These are phyloP conservation scores for Anastrepha obliqua DNA, from an alignment of 1,140 invertebrate species.

Conservation along the genomic window DNA sequence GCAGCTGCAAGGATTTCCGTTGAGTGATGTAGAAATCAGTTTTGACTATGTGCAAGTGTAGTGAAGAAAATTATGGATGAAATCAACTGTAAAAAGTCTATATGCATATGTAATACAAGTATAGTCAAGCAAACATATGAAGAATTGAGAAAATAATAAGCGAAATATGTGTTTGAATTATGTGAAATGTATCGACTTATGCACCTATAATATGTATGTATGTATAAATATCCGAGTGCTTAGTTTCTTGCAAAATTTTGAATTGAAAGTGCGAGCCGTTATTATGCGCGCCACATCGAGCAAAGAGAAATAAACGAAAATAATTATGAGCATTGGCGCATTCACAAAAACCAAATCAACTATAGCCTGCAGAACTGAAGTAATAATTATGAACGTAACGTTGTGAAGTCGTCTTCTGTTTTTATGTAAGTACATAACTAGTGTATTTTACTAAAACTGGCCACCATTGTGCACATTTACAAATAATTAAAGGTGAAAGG, in stretches of 20 bases:
- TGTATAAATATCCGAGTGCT: background rate
- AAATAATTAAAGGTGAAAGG: background rate
- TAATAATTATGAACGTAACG: background rate
- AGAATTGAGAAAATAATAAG: no score
- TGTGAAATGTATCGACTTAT: no score
- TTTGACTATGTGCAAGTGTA: background rate
- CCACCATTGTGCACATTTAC: background rate
- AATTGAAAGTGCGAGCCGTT: background rate
- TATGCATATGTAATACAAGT: no score
- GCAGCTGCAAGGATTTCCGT: constrained; percentile 5
- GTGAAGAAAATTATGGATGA: background rate
- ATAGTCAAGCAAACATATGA: no score
- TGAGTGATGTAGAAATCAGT: background rate
- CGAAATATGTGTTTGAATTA: no score
- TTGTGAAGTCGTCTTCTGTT: background rate
- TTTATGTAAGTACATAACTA: constrained; percentile 12
- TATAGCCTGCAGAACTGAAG: background rate
- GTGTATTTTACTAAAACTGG: background rate
- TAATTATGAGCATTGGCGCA: no score
- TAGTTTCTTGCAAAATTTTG: background rate
- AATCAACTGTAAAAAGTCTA: no score
- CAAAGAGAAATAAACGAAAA: no score
- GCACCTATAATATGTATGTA: background rate
- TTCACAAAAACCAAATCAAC: background rate
- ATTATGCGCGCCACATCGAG: no score